Evolutionary conservation across 2,888 invertebrate species (phyloP).

Genomic region (Hyalella azteca): DNA sequence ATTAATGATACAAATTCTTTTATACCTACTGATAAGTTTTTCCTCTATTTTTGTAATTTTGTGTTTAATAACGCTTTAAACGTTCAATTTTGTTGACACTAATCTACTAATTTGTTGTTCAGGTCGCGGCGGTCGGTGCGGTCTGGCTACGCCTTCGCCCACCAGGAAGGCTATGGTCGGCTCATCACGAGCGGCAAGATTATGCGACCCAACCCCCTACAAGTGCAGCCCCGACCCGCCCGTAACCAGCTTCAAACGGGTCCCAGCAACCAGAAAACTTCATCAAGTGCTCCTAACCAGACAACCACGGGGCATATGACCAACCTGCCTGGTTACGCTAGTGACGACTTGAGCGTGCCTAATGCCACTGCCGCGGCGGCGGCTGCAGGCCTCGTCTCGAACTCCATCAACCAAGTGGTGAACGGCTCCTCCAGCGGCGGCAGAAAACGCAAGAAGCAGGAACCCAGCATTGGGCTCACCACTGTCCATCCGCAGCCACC

Average conservation of each 20-base stretch:
- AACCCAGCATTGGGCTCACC: not conserved
- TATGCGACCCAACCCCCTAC: slow-evolving; percentile 69
- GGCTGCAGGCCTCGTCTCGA: slow-evolving; percentile 6
- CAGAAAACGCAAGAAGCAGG: slow-evolving; percentile 1
- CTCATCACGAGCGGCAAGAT: slow-evolving; percentile 97
- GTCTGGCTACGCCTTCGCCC: slow-evolving; percentile 98
- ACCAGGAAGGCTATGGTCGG: slow-evolving; percentile 95
- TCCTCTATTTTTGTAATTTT: no score
- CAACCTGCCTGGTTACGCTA: not conserved
- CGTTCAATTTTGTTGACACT: not conserved
- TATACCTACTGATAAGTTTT: no score
- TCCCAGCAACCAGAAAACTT: not conserved
- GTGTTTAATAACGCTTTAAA: no score
- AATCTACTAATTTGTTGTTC: not conserved
- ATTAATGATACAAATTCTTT: no score
- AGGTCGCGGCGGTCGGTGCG: slow-evolving; percentile 79
- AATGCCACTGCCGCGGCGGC: not conserved
- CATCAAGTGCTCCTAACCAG: not conserved
- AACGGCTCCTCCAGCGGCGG: slow-evolving; percentile 8
- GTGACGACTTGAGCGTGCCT: not conserved
- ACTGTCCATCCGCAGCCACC: slow-evolving; percentile 26
- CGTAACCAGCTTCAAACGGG: not conserved
- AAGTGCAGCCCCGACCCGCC: not conserved
- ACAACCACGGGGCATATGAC: not conserved
- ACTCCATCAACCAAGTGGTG: slow-evolving; percentile 21